A percentile compares a stretch with the other conserved stretches of the same genome.
Conservation (phyloP, 1,140 invertebrate species). For the Helicoverpa armigera region DNA sequence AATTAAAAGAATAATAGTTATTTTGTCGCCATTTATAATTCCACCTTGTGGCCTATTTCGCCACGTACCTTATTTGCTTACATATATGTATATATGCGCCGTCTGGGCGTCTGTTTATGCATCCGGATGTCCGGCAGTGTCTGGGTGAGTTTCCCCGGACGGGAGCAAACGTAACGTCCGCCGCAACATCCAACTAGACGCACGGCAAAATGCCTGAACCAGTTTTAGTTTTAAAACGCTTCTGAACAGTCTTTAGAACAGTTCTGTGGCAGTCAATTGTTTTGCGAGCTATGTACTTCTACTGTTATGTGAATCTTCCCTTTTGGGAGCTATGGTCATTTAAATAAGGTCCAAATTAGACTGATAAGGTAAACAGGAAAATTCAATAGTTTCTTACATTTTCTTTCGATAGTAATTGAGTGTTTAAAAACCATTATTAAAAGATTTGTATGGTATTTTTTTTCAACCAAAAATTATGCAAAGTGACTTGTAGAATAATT, state of each 20-base stretch:
- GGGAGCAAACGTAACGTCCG: constrained; percentile 33
- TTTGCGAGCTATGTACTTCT: neutral
- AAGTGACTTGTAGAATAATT: constrained; percentile 44
- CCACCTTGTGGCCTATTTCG: neutral
- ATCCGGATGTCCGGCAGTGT: constrained; percentile 28
- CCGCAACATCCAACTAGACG: neutral
- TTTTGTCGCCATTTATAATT: neutral
- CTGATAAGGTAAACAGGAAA: neutral
- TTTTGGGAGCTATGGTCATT: neutral
- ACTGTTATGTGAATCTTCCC: neutral
- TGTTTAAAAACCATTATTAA: no score
- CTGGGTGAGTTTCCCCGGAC: constrained; percentile 43
- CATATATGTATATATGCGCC: neutral
- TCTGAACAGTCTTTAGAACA: no score
- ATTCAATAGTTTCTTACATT: neutral
- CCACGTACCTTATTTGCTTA: neutral
- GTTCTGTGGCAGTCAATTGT: neutral
- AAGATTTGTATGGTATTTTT: constrained; percentile 1
- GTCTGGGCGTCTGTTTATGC: constrained; percentile 32
- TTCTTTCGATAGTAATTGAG: neutral
- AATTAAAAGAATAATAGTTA: no score
- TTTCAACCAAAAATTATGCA: constrained; percentile 21
- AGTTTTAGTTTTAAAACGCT: neutral
- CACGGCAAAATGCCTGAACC: constrained; percentile 23
- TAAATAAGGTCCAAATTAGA: neutral